Conservation (phyloP, 2,113 vertebrate species). For the Tachysurus vachellii region DNA sequence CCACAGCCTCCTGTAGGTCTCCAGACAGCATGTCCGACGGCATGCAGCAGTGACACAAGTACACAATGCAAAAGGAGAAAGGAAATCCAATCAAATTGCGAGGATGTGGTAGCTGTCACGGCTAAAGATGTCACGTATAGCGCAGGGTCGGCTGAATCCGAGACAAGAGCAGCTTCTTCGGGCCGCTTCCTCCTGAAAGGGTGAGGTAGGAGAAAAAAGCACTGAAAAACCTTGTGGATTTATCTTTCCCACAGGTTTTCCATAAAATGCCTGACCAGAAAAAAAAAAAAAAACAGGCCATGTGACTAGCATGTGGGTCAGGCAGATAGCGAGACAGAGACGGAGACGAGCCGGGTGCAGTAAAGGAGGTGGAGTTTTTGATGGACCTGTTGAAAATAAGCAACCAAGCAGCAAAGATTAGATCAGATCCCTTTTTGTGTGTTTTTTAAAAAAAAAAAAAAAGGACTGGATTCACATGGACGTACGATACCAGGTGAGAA, state of each 20-base stretch:
- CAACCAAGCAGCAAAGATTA: conserved; percentile 71
- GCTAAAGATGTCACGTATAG: conserved; percentile 11
- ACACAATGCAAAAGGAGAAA: conserved; percentile 69
- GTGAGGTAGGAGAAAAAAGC: conserved; percentile 2
- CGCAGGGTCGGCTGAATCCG: conserved; percentile 2
- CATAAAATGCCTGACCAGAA: conserved; percentile 73
- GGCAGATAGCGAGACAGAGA: conserved; percentile 71
- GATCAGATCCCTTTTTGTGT: conserved; percentile 68
- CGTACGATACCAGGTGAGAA: conserved; percentile 25
- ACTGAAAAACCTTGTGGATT: conserved; percentile 72
- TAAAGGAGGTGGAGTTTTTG: conserved; percentile 63
- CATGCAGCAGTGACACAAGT: conserved; percentile 63
- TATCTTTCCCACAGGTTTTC: conserved; percentile 76
- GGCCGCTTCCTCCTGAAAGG: conserved; percentile 68
- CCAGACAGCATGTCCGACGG: background rate
- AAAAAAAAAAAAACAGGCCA: conserved; percentile 69
- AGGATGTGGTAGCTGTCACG: conserved; percentile 50
- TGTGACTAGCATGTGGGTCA: conserved; percentile 80
- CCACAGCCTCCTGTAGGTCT: conserved; percentile 6
- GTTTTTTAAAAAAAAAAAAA: conserved; percentile 54
- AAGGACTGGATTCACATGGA: conserved; percentile 27
- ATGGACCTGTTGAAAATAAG: conserved; percentile 78
- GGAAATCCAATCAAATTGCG: conserved; percentile 72
- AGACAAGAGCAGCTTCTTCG: conserved; percentile 71
- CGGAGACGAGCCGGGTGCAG: conserved; percentile 62